Base-by-base conservation (phyloP, 2,113 vertebrate genomes). In the Grammomys dolichurus region DNA sequence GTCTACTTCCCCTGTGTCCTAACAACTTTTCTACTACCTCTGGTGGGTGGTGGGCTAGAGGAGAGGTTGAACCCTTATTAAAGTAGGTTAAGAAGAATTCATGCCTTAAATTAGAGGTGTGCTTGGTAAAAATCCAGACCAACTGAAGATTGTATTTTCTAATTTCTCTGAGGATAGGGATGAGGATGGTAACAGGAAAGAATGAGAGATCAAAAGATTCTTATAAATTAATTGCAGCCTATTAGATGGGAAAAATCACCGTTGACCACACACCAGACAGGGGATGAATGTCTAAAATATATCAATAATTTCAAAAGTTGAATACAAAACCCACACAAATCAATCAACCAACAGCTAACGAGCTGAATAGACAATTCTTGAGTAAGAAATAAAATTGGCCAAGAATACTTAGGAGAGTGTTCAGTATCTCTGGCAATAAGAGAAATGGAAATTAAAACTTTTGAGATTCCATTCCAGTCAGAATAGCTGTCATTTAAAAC, bases 51-150 rank as follows among this genome's bases (percentile, higher is more conserved):
- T 28, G 63, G 63, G 26, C 24, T 28, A 67, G 26, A 67, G 28
- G 65, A 67, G 26, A 67, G 28, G 65, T 12, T 31, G 65, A 31
- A 67, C 28, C 12, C 31, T 13, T 67, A 33, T 69, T 69, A 69
- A 33, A 69, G 11, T 33, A 33, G 31, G 65, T 14, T 69, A 31
- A 33, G 28, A 69, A 69, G 65, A 69, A 69, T 69, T 33, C 33
- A 69, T 69, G 65, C 31, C 65, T 69, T 12, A 78, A 31, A 48
- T 4, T 72, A 86, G 33, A 20, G 4, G 26, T 73, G 36, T 19
- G 17, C 43, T 36, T 73, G 67, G 60, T 43, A 91, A 91, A 82
- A 91, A n/a, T 91, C 9, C 54, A 90, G 36, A 95, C 54, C n/a
- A 69, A 22, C 22, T 67, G 60, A 87, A 65, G n/a, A 19, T 4